phyloP scores from a whole-genome alignment of 2,888 invertebrate genomes.

The Hydrotaea diabolus region DNA sequence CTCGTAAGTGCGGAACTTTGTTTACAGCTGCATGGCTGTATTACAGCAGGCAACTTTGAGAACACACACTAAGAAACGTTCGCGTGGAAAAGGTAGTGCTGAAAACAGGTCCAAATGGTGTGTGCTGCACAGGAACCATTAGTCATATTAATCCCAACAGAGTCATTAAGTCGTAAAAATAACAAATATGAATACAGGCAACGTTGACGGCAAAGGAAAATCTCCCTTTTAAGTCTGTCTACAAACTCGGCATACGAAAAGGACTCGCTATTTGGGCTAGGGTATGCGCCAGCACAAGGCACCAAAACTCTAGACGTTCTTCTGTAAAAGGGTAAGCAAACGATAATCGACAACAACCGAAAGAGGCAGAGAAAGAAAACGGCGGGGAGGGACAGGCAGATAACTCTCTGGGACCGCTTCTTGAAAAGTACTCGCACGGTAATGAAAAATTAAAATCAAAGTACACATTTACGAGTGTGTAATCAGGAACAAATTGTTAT shows the following conservation, averaged over 20 bases:
- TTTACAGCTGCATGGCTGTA: neutral
- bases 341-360: neutral
- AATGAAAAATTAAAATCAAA: slow-evolving; percentile 29
- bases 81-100: slow-evolving; percentile 9
- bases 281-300: neutral
- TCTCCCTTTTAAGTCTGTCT: neutral
- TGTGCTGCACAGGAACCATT: slow-evolving; percentile 42
- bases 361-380: slow-evolving; percentile 1
- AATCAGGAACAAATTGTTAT: slow-evolving; percentile 18
- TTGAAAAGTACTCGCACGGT: neutral
- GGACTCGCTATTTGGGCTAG: neutral
- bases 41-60: neutral
- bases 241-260: neutral
- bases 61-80: neutral
- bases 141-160: slow-evolving; percentile 65
- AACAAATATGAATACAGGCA: slow-evolving; percentile 28
- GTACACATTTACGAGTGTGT: slow-evolving; percentile 20
- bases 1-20: neutral
- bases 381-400: neutral
- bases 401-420: too few relatives aligned
- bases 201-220: neutral
- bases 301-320: neutral
- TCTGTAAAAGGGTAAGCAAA: neutral
- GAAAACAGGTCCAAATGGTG: slow-evolving; percentile 21
- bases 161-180: slow-evolving; percentile 65